Conservation (phyloP, 2,888 invertebrate species). For the Parochlus steinenii region DNA sequence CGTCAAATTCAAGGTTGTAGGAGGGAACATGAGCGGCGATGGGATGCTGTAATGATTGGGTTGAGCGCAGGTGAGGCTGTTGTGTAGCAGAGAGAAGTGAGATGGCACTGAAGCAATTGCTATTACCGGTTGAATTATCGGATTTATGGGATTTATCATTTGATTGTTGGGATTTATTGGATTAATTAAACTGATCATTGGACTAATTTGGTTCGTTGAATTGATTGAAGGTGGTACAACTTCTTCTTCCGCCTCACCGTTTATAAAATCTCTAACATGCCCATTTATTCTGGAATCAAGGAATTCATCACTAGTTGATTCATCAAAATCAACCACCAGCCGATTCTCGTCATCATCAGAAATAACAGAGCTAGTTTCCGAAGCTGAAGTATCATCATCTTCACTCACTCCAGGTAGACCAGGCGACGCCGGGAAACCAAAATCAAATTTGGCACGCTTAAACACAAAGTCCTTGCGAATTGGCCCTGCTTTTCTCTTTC, state of each 20-base stretch:
- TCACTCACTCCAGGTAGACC: slow-evolving; percentile 22
- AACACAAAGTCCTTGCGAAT: slow-evolving; percentile 36
- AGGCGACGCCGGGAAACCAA: slow-evolving; percentile 22
- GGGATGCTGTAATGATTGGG: slow-evolving; percentile 6
- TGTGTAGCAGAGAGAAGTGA: too few relatives aligned
- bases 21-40: neutral
- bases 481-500: slow-evolving; percentile 43
- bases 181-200: too few relatives aligned
- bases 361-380: slow-evolving; percentile 21
- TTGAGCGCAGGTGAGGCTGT: too few relatives aligned
- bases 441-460: slow-evolving; percentile 25
- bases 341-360: slow-evolving; percentile 22
- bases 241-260: slow-evolving; percentile 26
- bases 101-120: slow-evolving; percentile 8
- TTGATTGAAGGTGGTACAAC: too few relatives aligned
- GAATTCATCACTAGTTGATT: slow-evolving; percentile 21
- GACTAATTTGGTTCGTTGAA: too few relatives aligned
- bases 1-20: too few relatives aligned
- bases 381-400: slow-evolving; percentile 23
- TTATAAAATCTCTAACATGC: slow-evolving; percentile 27
- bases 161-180: too few relatives aligned
- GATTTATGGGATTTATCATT: too few relatives aligned
- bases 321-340: slow-evolving; percentile 25
- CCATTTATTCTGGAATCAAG: slow-evolving; percentile 29
- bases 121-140: too few relatives aligned